Conservation (phyloP, 2,888 invertebrate species). For the Ecliptopera silaceata region DNA sequence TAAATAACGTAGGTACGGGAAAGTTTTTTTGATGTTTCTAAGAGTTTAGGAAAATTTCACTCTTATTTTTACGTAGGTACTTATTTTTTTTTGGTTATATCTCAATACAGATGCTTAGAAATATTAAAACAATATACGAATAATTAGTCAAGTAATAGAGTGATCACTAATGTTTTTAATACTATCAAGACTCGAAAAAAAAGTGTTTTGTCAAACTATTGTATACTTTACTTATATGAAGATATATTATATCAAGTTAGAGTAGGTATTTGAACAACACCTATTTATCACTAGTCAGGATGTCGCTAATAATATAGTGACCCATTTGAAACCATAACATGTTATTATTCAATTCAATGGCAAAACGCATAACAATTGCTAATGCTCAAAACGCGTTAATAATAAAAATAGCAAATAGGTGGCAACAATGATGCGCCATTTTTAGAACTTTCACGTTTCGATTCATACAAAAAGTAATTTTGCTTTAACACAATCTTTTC, state of each 20-base stretch:
- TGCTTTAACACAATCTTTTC: too few relatives aligned
- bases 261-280: neutral
- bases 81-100: too few relatives aligned
- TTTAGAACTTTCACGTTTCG: neutral
- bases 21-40: neutral
- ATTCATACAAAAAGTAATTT: too few relatives aligned
- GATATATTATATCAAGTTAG: too few relatives aligned
- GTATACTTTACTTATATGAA: neutral
- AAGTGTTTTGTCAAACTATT: too few relatives aligned
- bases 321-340: conserved; percentile 23
- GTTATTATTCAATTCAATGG: conserved; percentile 20
- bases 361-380: neutral
- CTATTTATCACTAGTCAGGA: conserved; percentile 19
- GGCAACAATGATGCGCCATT: neutral
- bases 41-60: neutral
- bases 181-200: too few relatives aligned
- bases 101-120: too few relatives aligned
- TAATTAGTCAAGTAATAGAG: too few relatives aligned
- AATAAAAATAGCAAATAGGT: neutral
- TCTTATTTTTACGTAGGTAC: too few relatives aligned
- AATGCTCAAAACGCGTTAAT: neutral
- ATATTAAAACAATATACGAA: too few relatives aligned
- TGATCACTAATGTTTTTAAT: too few relatives aligned
- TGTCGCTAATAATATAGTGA: conserved; percentile 21
- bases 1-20: neutral